A percentile compares a stretch with the other conserved stretches of the same genome.
These are phyloP conservation scores for Echinometra lucunter DNA, from an alignment of 53 echinoderm and acorn worm genomes.

Conservation along the genomic window DNA sequence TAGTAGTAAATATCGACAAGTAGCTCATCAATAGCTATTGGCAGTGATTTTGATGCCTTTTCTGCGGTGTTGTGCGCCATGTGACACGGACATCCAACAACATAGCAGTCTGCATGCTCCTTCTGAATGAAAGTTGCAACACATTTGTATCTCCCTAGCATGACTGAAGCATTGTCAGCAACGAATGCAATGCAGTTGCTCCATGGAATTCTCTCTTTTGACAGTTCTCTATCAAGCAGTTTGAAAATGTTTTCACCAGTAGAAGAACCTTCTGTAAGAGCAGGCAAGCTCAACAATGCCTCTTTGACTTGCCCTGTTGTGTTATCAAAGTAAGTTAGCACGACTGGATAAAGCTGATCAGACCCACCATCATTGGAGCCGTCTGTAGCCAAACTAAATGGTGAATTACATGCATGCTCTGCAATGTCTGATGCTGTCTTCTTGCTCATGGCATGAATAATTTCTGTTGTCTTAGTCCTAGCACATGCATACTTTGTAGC, in stretches of 20 bases:
- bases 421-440: slow-evolving; percentile 47
- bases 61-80: slow-evolving; percentile 73
- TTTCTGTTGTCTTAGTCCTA: slow-evolving; percentile 33
- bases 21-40: slow-evolving; percentile 67
- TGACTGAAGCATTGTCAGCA: slow-evolving; percentile 37
- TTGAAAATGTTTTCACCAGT: slow-evolving; percentile 76
- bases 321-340: slow-evolving; percentile 60
- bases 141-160: slow-evolving; percentile 69
- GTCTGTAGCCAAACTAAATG: slow-evolving; percentile 53
- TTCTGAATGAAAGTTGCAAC: slow-evolving; percentile 67
- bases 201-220: slow-evolving; percentile 69
- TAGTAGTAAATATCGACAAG: slow-evolving; percentile 74
- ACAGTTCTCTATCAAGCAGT: slow-evolving; percentile 66
- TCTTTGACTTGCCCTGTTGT: slow-evolving; percentile 49
- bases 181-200: slow-evolving; percentile 66
- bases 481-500: slow-evolving; percentile 54
- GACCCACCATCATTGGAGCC: slow-evolving; percentile 58
- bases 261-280: slow-evolving; percentile 58
- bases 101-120: slow-evolving; percentile 56
- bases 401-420: slow-evolving; percentile 31
- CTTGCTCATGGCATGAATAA: slow-evolving; percentile 51
- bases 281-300: slow-evolving; percentile 74
- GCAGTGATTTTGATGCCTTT: slow-evolving; percentile 67
- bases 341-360: slow-evolving; percentile 55
- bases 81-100: slow-evolving; percentile 75